Conservation (phyloP, 2,797 vertebrate species). For the Borostomias antarcticus region DNA sequence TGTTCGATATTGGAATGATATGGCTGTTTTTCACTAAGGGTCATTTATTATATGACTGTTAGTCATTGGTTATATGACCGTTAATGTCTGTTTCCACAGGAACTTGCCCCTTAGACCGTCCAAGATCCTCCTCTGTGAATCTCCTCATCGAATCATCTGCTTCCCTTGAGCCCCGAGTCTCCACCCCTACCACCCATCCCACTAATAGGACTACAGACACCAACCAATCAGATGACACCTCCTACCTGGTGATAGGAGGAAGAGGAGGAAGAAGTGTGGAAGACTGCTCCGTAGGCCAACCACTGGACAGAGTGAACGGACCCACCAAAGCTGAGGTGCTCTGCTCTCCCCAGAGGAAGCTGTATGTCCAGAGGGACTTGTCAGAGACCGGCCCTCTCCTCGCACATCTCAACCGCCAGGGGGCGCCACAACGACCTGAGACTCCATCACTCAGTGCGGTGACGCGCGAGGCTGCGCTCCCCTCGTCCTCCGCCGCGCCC, state of each 20-base stretch:
- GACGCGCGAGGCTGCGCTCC: constrained; percentile 56
- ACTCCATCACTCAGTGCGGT: constrained; percentile 57
- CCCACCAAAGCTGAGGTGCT: constrained; percentile 41
- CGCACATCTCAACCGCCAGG: no score
- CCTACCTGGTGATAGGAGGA: constrained; percentile 69
- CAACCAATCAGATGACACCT: constrained; percentile 56
- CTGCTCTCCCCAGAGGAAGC: constrained; percentile 20
- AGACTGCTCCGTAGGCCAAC: constrained; percentile 59
- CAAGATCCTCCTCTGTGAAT: constrained; percentile 74
- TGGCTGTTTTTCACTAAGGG: constrained; percentile 20
- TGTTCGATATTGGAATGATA: constrained; percentile 8
- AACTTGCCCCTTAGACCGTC: constrained; percentile 54
- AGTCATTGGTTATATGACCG: constrained; percentile 18
- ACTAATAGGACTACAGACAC: constrained; percentile 39
- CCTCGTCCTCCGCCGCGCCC: constrained; percentile 49
- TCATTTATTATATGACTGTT: constrained; percentile 29
- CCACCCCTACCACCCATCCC: constrained; percentile 45
- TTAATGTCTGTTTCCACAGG: constrained; percentile 69
- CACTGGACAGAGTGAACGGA: constrained; percentile 30
- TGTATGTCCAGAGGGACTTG: constrained; percentile 19
- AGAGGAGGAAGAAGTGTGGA: constrained; percentile 53
- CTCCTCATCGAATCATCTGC: constrained; percentile 66
- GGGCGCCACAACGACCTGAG: constrained; percentile 57
- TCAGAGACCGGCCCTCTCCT: constrained; percentile 51
- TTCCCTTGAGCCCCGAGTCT: constrained; percentile 39